Evolutionary conservation across 2,888 invertebrate genomes (phyloP), one percentile per base, ranked within the genome.

Genomic region (Acronicta aceris): DNA sequence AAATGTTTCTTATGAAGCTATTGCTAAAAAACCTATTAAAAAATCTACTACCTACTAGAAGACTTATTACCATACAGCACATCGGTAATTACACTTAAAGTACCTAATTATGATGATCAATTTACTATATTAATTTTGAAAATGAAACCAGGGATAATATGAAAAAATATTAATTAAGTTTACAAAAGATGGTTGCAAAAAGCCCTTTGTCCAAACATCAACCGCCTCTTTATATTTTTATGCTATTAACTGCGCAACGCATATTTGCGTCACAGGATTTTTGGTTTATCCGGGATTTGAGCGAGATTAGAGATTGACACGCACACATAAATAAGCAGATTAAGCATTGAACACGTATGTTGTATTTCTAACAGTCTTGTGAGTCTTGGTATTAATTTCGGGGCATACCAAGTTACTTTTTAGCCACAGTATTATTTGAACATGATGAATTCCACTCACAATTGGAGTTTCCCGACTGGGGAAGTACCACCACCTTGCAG

Each of bases 151-250:
- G 21, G 41, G 50, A 43, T 50, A 59, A 48, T 50, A 15, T 17
- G 12, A 15, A 9, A 9, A 51, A 59, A 8, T 48, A 59, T 54
- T 54, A 61, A 67, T 63, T 55, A 65, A 33, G 52, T 41, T 57
- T 5, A 47, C 47, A 61, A 33, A 36, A 21, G 48, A 15, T 15
- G n/a, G n/a, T 42, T 30, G 30, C 38, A 17, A 21, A 60, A 43
- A 41, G 13, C 13, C 8, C 13, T 21, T 42, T 8, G 38, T 49
- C 15, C 12, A 30, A 25, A 17, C n/a, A 38, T 38, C 4, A 33
- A 33, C 10, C 33, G 33, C 33, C 12, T 10, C 10, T 12, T 12
- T 38, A n/a, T n/a, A 7, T n/a, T 6, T 38, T 1, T 13, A 36
- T n/a, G 38, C n/a, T 43, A 25, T 4, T 21, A 21, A 21, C 30